Evolutionary conservation across 2,797 vertebrate species (phyloP).

Genomic region (Gymnothorax javanicus): DNA sequence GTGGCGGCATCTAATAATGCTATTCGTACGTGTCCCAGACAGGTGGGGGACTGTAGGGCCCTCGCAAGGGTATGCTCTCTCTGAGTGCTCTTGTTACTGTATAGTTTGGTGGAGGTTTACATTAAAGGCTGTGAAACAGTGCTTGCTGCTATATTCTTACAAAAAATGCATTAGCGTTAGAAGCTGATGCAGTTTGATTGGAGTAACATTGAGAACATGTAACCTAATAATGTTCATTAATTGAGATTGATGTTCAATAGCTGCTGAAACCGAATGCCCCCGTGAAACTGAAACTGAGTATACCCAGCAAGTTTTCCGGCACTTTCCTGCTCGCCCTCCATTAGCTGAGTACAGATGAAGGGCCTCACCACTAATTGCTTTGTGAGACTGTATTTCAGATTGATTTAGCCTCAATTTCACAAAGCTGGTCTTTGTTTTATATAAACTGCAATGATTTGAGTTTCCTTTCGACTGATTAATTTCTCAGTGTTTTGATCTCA

Average conservation of each 20-base stretch:
- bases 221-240: neutral
- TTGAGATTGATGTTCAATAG: neutral
- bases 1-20: too few relatives aligned
- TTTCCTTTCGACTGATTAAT: neutral
- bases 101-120: neutral
- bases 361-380: neutral
- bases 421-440: neutral
- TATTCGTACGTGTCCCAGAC: too few relatives aligned
- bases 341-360: neutral
- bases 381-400: neutral
- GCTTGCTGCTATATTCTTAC: too few relatives aligned
- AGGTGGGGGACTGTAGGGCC: too few relatives aligned
- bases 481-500: neutral
- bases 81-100: too few relatives aligned
- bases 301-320: neutral
- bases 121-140: too few relatives aligned
- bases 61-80: too few relatives aligned
- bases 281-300: neutral
- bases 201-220: neutral
- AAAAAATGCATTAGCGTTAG: too few relatives aligned
- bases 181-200: neutral
- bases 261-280: neutral
- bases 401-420: neutral
- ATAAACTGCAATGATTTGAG: neutral
- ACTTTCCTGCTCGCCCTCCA: neutral